phyloP scores from a whole-genome alignment of 2,797 vertebrate genomes.

The Nannoperca obscura region DNA sequence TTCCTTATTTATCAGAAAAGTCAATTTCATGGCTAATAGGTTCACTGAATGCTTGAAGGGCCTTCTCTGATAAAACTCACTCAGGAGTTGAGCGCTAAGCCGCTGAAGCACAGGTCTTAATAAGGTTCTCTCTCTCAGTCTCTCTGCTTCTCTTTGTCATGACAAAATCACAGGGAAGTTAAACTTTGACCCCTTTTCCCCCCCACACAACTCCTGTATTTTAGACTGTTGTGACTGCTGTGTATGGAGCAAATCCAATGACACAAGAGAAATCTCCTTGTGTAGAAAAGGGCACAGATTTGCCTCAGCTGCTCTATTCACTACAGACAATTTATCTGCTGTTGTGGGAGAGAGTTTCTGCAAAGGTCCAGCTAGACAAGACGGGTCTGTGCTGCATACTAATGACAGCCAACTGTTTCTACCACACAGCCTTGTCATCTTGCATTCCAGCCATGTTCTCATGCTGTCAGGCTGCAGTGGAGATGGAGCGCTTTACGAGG shows the following conservation, averaged over 20 bases:
- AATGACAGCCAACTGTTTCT: slow-evolving; percentile 66
- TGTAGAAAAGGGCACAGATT: slow-evolving; percentile 60
- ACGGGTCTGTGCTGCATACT: slow-evolving; percentile 74
- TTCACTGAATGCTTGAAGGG: slow-evolving; percentile 82
- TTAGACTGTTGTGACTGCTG: slow-evolving; percentile 16
- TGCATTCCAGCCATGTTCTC: slow-evolving; percentile 73
- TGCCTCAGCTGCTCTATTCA: slow-evolving; percentile 73
- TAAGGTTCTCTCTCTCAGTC: slow-evolving; percentile 61
- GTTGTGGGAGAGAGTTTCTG: slow-evolving; percentile 63
- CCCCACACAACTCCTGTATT: slow-evolving; percentile 30
- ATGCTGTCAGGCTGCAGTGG: slow-evolving; percentile 69
- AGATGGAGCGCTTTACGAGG: slow-evolving; percentile 54
- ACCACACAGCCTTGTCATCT: slow-evolving; percentile 65
- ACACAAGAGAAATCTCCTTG: slow-evolving; percentile 46
- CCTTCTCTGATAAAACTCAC: slow-evolving; percentile 78
- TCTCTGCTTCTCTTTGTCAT: slow-evolving; percentile 53
- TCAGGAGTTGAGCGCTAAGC: slow-evolving; percentile 77
- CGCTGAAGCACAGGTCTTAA: slow-evolving; percentile 66
- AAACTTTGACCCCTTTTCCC: slow-evolving; percentile 48
- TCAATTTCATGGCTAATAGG: slow-evolving; percentile 88
- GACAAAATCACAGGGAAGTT: slow-evolving; percentile 46
- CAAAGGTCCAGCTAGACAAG: slow-evolving; percentile 76
- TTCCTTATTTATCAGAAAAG: slow-evolving; percentile 81
- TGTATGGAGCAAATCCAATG: slow-evolving; percentile 32
- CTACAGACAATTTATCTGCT: slow-evolving; percentile 71